Evolutionary conservation across 2,113 vertebrate genomes (phyloP).

Genomic region (Sceloporus tristichus): DNA sequence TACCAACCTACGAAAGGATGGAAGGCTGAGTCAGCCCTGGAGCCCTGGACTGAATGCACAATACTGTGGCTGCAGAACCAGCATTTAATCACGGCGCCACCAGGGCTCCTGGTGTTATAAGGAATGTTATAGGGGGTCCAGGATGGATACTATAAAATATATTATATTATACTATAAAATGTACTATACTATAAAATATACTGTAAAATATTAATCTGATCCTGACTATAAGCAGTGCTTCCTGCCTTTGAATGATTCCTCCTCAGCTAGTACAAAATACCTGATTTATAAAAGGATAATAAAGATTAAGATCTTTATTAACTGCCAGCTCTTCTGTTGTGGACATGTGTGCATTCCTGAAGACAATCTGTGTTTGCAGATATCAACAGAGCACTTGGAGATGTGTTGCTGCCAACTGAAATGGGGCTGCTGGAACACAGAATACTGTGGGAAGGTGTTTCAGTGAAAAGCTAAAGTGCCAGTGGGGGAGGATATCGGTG

Average conservation of each 20-base stretch:
- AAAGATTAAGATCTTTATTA: background rate
- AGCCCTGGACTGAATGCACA: no score
- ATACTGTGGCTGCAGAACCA: no score
- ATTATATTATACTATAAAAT: no score
- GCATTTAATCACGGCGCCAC: no score
- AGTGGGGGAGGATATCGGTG: background rate
- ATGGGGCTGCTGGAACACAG: conserved; percentile 12
- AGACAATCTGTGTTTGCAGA: conserved; percentile 60
- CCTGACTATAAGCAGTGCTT: no score
- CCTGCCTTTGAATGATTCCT: background rate
- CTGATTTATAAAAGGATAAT: background rate
- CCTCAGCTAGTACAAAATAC: background rate
- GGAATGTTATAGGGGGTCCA: background rate
- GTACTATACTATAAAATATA: no score
- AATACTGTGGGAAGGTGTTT: conserved; percentile 44
- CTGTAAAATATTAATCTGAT: background rate
- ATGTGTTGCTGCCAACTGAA: conserved; percentile 57
- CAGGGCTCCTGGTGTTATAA: no score
- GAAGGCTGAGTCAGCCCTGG: no score
- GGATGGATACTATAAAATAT: no score
- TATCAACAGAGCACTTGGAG: conserved; percentile 40
- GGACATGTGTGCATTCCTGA: background rate
- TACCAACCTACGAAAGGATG: no score
- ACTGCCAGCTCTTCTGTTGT: no score
- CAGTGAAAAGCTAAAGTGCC: background rate